These are phyloP conservation scores for Sprattus sprattus DNA, from an alignment of 2,113 vertebrate genomes.

Conservation along the genomic window DNA sequence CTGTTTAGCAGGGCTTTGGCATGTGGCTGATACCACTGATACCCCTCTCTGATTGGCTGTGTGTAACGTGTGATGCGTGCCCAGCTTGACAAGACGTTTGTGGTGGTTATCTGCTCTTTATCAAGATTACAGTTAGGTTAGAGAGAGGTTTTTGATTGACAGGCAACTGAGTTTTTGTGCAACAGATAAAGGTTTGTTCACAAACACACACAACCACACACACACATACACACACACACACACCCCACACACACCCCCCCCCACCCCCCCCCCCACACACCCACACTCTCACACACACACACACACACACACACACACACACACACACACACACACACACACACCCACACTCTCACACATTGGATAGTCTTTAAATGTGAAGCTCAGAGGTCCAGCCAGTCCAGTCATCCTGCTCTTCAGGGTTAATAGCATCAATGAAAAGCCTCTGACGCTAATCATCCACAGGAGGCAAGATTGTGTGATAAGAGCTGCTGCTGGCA, in stretches of 20 bases:
- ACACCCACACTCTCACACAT: neutral
- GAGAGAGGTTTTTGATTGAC: neutral
- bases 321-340: constrained; percentile 29
- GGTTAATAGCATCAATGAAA: too few relatives aligned
- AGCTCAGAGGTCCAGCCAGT: neutral
- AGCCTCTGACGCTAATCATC: too few relatives aligned
- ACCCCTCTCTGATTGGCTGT: too few relatives aligned
- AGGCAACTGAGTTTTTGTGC: neutral
- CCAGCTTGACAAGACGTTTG: too few relatives aligned
- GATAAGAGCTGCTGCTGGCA: neutral
- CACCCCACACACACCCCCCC: constrained; percentile 9
- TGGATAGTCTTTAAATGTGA: too few relatives aligned
- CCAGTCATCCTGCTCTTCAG: too few relatives aligned
- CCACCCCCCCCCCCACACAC: constrained; percentile 7
- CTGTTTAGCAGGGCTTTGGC: too few relatives aligned
- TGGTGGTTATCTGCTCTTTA: neutral
- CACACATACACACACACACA: neutral
- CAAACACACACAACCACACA: neutral
- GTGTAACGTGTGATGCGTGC: too few relatives aligned
- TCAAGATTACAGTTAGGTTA: neutral
- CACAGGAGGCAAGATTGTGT: too few relatives aligned
- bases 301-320: constrained; percentile 21
- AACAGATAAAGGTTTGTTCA: neutral
- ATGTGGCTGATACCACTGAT: too few relatives aligned
- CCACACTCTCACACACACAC: constrained; percentile 16